Evolutionary conservation across 1,140 invertebrate genomes (phyloP), one percentile per base, ranked within the genome.

Genomic region (Vanessa tameamea): DNA sequence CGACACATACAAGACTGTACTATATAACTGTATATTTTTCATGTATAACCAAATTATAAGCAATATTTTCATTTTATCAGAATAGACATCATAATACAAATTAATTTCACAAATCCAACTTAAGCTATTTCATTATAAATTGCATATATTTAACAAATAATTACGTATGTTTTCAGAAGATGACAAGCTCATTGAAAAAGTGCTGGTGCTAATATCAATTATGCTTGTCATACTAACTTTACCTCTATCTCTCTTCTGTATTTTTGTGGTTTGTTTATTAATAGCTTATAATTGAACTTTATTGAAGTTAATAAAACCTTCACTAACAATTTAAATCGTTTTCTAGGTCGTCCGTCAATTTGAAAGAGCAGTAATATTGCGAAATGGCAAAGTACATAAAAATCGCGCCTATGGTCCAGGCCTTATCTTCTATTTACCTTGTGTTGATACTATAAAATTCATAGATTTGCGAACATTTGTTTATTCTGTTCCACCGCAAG

Each of bases 381-480:
- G 87, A n/a, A 86, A 88, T 78, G 87, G 87, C 0, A 87, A 86
- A 76, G 67, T 88, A 8, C 64, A 79, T 51, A 81, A 78, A 50
- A 80, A 82, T 16, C 70, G 68, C 9, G 71, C 73, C 0, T 86
- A 77, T 77, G 87, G 87, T 12, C 97, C 96, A 61, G 97, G 96
- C 51, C 95, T 97, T 16, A 97, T 98, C 78, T 97, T 97, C 85
- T 94, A 97, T 48, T 93, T 98, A 72, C 97, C 97, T 5, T 98
- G 97, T 85, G 96, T 98, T 72, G 97, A 98, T 86, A 95, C 95
- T 64, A 96, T 97, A 77, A 95, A 96, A 53, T 97, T 96, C 84
- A 96, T 97, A 14, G 97, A 98, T 87, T 90, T 98, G 63, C 94
- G 97, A 72, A 96, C 96, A 0, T 87, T 78, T 13, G 83, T 82